Conservation (phyloP, 2,888 invertebrate species). For the Siphonodentalium dalli region DNA sequence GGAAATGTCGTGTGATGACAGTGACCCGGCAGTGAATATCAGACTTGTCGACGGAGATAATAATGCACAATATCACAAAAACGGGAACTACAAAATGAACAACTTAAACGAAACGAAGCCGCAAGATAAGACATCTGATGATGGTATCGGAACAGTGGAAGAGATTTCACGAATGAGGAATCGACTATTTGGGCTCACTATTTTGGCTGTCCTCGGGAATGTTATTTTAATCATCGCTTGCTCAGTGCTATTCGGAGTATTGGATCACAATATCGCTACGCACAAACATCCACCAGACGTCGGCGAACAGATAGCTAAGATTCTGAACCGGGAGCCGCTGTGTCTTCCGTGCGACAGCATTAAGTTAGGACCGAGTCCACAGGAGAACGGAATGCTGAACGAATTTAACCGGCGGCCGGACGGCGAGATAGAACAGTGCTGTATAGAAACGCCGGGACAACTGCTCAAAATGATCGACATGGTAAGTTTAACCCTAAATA, state of each 20-base stretch:
- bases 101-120: no score
- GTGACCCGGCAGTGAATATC: no score
- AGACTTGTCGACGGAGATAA: no score
- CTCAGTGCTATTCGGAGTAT: slow-evolving; percentile 45
- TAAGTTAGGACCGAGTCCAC: slow-evolving; percentile 46
- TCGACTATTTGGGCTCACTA: slow-evolving; percentile 40
- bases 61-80: no score
- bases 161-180: no score
- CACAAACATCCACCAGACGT: slow-evolving; percentile 55
- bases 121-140: no score
- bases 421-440: slow-evolving; percentile 47
- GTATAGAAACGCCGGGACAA: slow-evolving; percentile 50
- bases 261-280: slow-evolving; percentile 46
- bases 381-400: slow-evolving; percentile 49
- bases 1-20: no score
- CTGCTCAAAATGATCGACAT: slow-evolving; percentile 44
- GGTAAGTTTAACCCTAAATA: no score
- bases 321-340: slow-evolving; percentile 48
- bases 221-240: slow-evolving; percentile 46
- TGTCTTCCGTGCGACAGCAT: slow-evolving; percentile 49
- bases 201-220: slow-evolving; percentile 38
- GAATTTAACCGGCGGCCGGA: slow-evolving; percentile 40
- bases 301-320: slow-evolving; percentile 49
- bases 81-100: no score
- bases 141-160: no score